These are phyloP conservation scores for Palaemon carinicauda DNA, from an alignment of 1,140 invertebrate genomes.

Conservation along the genomic window DNA sequence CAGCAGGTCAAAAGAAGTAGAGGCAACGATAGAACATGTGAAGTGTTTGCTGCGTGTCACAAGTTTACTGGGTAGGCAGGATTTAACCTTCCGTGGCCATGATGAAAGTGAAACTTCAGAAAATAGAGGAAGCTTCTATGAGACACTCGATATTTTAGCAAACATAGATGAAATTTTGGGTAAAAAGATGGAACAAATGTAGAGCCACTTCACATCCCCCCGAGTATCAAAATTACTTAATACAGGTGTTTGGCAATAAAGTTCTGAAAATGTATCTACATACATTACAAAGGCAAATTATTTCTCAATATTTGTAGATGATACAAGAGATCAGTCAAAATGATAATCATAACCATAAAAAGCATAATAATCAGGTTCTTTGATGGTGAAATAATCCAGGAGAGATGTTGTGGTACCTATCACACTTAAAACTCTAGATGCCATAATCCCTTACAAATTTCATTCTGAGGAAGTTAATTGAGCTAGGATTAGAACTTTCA, in stretches of 20 bases:
- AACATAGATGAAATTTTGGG: no score
- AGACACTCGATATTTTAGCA: not conserved
- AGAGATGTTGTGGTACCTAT: not conserved
- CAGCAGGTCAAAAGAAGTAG: slow-evolving; percentile 6
- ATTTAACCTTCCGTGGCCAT: not conserved
- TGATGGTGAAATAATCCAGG: not conserved
- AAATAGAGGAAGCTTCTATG: not conserved
- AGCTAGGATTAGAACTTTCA: not conserved
- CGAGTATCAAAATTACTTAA: not conserved
- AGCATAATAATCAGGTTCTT: not conserved
- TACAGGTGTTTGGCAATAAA: not conserved
- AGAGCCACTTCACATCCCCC: not conserved
- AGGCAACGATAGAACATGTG: not conserved
- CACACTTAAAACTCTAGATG: not conserved
- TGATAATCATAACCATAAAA: not conserved
- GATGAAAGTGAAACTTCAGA: not conserved
- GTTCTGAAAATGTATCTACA: not conserved
- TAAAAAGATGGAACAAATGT: not conserved
- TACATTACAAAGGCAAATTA: not conserved
- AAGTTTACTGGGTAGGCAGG: slow-evolving; percentile 12
- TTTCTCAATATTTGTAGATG: not conserved
- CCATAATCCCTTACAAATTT: not conserved
- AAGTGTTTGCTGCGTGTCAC: not conserved
- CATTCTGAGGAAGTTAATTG: not conserved
- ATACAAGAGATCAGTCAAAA: not conserved